phyloP scores from a whole-genome alignment of 2,797 vertebrate genomes.

The Aplochiton taeniatus region DNA sequence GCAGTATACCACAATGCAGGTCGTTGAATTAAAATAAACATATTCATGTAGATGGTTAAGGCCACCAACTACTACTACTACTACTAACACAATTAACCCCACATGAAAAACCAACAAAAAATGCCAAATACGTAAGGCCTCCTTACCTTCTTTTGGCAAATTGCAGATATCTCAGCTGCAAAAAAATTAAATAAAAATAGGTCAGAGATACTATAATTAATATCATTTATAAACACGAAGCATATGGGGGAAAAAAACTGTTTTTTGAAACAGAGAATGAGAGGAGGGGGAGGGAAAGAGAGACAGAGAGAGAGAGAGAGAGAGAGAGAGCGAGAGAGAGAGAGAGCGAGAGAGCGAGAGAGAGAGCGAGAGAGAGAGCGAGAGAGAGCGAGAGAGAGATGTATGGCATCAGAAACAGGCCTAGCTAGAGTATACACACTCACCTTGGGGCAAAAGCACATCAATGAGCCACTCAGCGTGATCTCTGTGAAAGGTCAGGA shows the following conservation, averaged over 20 bases:
- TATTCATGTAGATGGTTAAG: no score
- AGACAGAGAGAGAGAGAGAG: not conserved
- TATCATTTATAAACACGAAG: slow-evolving; percentile 23
- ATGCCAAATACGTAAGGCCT: slow-evolving; percentile 64
- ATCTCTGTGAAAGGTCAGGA: slow-evolving; percentile 80
- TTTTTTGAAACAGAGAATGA: no score
- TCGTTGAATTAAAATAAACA: no score
- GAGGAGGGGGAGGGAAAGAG: not conserved
- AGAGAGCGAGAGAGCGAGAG: no score
- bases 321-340: no score
- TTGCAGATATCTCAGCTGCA: slow-evolving; percentile 99
- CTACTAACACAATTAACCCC: slow-evolving; percentile 19
- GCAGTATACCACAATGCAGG: no score
- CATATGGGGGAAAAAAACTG: no score
- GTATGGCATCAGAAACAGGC: no score
- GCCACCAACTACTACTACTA: no score
- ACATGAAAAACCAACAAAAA: slow-evolving; percentile 54
- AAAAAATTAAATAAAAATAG: no score
- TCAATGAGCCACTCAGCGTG: slow-evolving; percentile 97
- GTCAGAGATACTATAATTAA: slow-evolving; percentile 59
- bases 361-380: no score
- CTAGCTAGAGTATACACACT: slow-evolving; percentile 55
- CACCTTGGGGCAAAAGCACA: slow-evolving; percentile 98
- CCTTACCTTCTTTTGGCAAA: slow-evolving; percentile 99
- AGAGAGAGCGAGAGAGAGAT: no score